Percentiles rank a stretch among this genome's conserved stretches.
Evolutionary conservation across 1,140 invertebrate genomes (phyloP).

Genomic region (Bombus sibiricus): DNA sequence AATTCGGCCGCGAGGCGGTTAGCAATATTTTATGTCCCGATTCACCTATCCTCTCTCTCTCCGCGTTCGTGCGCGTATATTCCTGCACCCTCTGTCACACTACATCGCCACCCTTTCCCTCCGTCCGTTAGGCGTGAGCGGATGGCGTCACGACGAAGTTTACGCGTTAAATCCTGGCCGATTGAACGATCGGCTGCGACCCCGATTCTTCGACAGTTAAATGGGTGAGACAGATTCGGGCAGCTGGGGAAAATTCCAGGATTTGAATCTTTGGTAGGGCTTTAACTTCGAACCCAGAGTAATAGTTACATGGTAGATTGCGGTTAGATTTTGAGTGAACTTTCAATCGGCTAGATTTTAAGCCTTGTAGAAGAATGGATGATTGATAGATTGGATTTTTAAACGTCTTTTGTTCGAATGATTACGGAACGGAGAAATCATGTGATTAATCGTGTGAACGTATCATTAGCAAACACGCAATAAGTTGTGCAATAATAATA

Average conservation of each 20-base stretch:
- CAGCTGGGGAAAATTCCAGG: not conserved
- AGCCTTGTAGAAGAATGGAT: not conserved
- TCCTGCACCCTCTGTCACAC: not conserved
- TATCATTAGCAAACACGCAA: too few relatives aligned
- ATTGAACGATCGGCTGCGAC: slow-evolving; percentile 28
- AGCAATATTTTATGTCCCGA: slow-evolving; percentile 68
- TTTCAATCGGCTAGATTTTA: not conserved
- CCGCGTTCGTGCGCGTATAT: not conserved
- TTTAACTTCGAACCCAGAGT: not conserved
- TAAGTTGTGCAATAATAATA: not conserved
- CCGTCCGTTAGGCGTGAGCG: not conserved
- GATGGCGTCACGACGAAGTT: slow-evolving; percentile 30
- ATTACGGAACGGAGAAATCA: not conserved
- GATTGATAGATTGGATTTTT: not conserved
- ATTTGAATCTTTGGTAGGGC: not conserved
- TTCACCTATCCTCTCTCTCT: slow-evolving; percentile 19
- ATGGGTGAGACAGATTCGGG: slow-evolving; percentile 14
- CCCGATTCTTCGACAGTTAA: slow-evolving; percentile 19
- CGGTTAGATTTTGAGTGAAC: not conserved
- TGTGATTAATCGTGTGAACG: too few relatives aligned
- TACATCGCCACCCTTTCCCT: not conserved
- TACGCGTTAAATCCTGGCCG: slow-evolving; percentile 45
- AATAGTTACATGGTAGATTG: not conserved
- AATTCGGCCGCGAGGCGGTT: slow-evolving; percentile 65
- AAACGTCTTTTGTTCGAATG: not conserved